Conservation (phyloP, 2,888 invertebrate species). For the Cataglyphis cursor region DNA sequence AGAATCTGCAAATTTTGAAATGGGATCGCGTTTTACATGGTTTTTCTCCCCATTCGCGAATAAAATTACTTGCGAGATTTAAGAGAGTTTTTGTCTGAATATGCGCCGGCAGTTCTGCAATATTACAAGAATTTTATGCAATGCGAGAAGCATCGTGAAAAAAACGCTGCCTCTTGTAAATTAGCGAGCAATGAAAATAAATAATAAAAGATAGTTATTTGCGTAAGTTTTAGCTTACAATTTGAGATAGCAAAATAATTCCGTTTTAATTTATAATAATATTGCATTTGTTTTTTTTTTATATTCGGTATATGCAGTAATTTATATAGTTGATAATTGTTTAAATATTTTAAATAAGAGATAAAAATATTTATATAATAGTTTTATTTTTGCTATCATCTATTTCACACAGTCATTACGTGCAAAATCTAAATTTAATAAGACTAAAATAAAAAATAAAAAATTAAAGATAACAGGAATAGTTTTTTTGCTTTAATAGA, state of each 20-base stretch:
- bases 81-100: slow-evolving; percentile 50
- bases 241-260: slow-evolving; percentile 37
- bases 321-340: neutral
- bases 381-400: neutral
- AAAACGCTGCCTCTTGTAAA: slow-evolving; percentile 47
- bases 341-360: slow-evolving; percentile 26
- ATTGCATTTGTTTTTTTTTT: neutral
- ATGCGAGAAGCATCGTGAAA: slow-evolving; percentile 24
- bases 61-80: slow-evolving; percentile 63
- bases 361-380: slow-evolving; percentile 8
- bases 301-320: neutral
- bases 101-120: slow-evolving; percentile 50
- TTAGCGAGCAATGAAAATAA: slow-evolving; percentile 39
- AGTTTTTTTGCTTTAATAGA: neutral
- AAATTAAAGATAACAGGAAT: neutral
- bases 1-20: slow-evolving; percentile 62
- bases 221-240: slow-evolving; percentile 16
- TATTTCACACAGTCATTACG: neutral
- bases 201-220: neutral
- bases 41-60: slow-evolving; percentile 60
- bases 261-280: neutral
- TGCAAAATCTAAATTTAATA: neutral
- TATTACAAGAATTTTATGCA: slow-evolving; percentile 43
- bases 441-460: neutral
- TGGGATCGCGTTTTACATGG: slow-evolving; percentile 29